These are phyloP conservation scores for Odontophorus gujanensis DNA, from an alignment of 2,113 vertebrate species.

Conservation along the genomic window DNA sequence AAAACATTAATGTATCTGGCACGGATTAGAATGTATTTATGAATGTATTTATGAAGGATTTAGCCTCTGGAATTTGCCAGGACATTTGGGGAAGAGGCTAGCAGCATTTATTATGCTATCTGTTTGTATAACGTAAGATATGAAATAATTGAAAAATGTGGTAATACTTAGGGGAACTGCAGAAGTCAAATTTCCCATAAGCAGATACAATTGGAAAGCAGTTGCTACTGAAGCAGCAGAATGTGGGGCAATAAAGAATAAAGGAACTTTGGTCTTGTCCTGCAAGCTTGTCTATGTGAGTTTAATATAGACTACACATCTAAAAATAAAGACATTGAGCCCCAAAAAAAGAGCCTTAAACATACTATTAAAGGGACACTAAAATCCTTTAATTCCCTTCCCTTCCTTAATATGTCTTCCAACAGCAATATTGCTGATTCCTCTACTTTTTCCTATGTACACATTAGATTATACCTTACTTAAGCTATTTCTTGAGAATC, in stretches of 20 bases:
- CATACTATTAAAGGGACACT: not conserved
- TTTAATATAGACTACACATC: not conserved
- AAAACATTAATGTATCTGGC: not conserved
- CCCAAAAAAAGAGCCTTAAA: not conserved
- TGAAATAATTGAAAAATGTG: not conserved
- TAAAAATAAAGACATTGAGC: not conserved
- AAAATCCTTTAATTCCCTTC: not conserved
- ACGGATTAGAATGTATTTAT: not conserved
- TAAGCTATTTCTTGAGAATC: not conserved
- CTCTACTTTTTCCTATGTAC: not conserved
- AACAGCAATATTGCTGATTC: not conserved
- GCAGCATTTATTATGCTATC: not conserved
- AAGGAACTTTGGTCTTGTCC: not conserved
- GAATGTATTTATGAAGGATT: not conserved
- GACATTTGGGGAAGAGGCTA: not conserved
- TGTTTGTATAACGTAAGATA: not conserved
- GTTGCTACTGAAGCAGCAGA: not conserved
- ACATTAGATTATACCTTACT: not conserved
- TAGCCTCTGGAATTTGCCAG: not conserved
- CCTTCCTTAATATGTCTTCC: not conserved
- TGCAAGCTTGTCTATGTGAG: not conserved
- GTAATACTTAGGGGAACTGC: not conserved
- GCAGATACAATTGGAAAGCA: not conserved
- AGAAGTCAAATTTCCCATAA: not conserved
- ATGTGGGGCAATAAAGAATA: not conserved